phyloP scores from a whole-genome alignment of 1,140 invertebrate species.

The Euwallacea fornicatus region DNA sequence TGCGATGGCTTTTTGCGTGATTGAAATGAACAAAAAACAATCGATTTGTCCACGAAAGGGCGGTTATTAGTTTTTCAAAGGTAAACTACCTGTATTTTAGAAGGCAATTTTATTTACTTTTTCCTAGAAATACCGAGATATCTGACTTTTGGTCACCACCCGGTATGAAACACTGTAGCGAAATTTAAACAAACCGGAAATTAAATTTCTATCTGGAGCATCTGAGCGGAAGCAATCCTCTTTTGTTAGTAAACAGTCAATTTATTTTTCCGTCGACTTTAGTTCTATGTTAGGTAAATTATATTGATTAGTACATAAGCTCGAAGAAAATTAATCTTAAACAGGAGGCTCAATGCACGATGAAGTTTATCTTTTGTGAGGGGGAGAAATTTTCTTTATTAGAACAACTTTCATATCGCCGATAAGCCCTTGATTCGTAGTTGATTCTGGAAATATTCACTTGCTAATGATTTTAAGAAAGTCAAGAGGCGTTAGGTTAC shows the following conservation, averaged over 20 bases:
- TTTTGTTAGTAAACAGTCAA: constrained; percentile 15
- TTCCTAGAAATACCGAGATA: too few relatives aligned
- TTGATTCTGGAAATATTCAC: too few relatives aligned
- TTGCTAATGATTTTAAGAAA: too few relatives aligned
- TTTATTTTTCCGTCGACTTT: constrained; percentile 9
- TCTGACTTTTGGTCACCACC: neutral
- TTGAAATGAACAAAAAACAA: constrained; percentile 32
- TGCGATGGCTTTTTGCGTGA: constrained; percentile 31
- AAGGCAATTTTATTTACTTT: too few relatives aligned
- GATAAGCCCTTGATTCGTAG: too few relatives aligned
- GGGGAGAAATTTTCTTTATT: too few relatives aligned
- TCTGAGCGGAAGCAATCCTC: constrained; percentile 12
- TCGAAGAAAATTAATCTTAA: too few relatives aligned
- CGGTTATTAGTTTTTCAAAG: constrained; percentile 26
- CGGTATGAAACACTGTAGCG: neutral
- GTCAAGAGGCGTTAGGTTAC: too few relatives aligned
- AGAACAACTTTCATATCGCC: too few relatives aligned
- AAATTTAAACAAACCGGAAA: constrained; percentile 11
- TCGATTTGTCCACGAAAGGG: constrained; percentile 23
- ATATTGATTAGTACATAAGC: neutral
- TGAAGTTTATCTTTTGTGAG: too few relatives aligned
- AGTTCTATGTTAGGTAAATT: constrained; percentile 5
- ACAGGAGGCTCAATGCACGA: too few relatives aligned
- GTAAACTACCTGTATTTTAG: neutral
- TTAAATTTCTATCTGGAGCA: constrained; percentile 8